Conservation (phyloP, 2,113 vertebrate species). For the Seriola rivoliana region DNA sequence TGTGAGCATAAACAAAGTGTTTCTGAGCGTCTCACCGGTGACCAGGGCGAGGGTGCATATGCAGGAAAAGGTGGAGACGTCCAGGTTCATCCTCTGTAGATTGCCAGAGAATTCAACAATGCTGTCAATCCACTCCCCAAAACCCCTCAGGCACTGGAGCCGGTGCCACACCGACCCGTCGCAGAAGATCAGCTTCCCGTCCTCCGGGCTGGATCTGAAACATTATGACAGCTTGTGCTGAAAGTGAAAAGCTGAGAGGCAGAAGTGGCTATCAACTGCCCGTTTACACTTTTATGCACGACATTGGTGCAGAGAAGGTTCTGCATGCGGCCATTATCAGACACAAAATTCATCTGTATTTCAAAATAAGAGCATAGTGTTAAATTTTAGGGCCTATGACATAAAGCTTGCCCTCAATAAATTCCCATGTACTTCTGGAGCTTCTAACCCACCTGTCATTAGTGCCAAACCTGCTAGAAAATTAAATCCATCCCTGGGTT, state of each 20-base stretch:
- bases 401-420: background rate
- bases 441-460: background rate
- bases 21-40: constrained; percentile 88
- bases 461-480: background rate
- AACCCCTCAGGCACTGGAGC: constrained; percentile 95
- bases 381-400: background rate
- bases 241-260: background rate
- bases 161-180: constrained; percentile 95
- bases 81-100: constrained; percentile 96
- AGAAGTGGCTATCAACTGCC: background rate
- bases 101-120: constrained; percentile 96
- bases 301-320: background rate
- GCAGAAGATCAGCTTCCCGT: constrained; percentile 97
- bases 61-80: constrained; percentile 96
- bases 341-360: background rate
- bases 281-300: background rate
- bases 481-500: background rate
- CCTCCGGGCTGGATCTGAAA: constrained; percentile 92
- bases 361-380: background rate
- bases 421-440: background rate
- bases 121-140: constrained; percentile 98
- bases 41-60: constrained; percentile 96
- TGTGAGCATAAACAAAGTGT: background rate
- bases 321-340: background rate
- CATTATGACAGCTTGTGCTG: background rate